Conservation (phyloP, 2,888 invertebrate species). For the Thecophora atra region DNA sequence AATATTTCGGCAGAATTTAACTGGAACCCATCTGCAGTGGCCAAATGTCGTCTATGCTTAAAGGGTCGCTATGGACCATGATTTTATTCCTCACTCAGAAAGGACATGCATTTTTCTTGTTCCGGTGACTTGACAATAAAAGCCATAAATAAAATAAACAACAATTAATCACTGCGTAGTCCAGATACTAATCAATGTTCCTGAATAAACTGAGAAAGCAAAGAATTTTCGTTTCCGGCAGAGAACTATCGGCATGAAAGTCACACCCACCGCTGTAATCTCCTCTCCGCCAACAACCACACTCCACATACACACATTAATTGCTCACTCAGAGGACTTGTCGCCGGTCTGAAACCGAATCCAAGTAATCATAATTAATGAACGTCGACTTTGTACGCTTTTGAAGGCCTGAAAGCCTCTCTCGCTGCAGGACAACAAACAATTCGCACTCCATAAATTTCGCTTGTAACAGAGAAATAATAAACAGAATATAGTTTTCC, state of each 20-base stretch:
- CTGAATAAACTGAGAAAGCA: background rate
- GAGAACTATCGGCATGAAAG: slow-evolving; percentile 4
- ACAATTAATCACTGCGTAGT: slow-evolving; percentile 14
- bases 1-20: no score
- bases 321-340: slow-evolving; percentile 20
- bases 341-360: slow-evolving; percentile 18
- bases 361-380: slow-evolving; percentile 59
- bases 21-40: no score
- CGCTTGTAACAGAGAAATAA: slow-evolving; percentile 4
- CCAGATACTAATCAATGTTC: slow-evolving; percentile 3
- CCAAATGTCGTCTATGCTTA: no score
- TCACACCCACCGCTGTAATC: background rate
- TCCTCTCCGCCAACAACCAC: background rate
- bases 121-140: slow-evolving; percentile 7
- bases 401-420: background rate
- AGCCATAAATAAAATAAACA: slow-evolving; percentile 19
- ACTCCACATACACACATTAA: slow-evolving; percentile 13
- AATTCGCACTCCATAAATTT: slow-evolving; percentile 44
- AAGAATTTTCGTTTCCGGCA: background rate
- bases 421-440: slow-evolving; percentile 31
- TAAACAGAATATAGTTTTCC: slow-evolving; percentile 6
- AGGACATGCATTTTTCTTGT: background rate
- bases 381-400: slow-evolving; percentile 45
- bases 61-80: no score
- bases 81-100: background rate